Evolutionary conservation across 2,888 invertebrate genomes (phyloP).

Genomic region (Lasius platythorax): DNA sequence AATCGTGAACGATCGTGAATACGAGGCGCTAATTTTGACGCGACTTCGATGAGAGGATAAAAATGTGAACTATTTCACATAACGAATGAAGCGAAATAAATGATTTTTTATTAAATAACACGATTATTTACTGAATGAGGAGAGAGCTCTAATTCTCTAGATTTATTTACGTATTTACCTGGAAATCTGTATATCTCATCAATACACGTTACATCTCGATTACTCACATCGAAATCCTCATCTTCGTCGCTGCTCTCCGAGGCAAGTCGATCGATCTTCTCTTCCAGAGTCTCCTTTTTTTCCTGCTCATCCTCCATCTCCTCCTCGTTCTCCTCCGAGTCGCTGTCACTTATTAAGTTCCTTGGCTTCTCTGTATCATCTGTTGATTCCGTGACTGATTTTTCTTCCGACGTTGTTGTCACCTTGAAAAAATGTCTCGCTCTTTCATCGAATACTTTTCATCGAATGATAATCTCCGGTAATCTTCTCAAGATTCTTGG

Average conservation of each 20-base stretch:
- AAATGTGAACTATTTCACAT: background rate
- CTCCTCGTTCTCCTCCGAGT: constrained; percentile 67
- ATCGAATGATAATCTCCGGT: background rate
- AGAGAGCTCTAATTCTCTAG: background rate
- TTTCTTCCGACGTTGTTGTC: constrained; percentile 69
- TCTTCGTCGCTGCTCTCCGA: constrained; percentile 73
- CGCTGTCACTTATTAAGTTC: constrained; percentile 61
- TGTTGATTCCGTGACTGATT: constrained; percentile 73
- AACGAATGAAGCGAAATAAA: background rate
- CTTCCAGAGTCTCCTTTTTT: constrained; percentile 70
- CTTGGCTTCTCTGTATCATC: constrained; percentile 56
- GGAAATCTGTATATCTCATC: background rate
- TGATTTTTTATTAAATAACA: background rate
- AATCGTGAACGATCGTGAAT: background rate
- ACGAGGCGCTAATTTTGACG: background rate
- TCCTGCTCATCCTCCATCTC: constrained; percentile 66
- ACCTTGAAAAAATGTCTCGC: constrained; percentile 56
- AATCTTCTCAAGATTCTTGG: background rate
- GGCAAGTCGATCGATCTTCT: constrained; percentile 74
- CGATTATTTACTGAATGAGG: background rate
- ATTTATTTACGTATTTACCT: background rate
- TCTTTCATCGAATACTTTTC: background rate
- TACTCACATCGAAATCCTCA: constrained; percentile 76
- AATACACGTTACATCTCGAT: background rate
- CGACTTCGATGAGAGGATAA: background rate